phyloP scores from a whole-genome alignment of 2,888 invertebrate genomes.

The Cheilosia scutellata region DNA sequence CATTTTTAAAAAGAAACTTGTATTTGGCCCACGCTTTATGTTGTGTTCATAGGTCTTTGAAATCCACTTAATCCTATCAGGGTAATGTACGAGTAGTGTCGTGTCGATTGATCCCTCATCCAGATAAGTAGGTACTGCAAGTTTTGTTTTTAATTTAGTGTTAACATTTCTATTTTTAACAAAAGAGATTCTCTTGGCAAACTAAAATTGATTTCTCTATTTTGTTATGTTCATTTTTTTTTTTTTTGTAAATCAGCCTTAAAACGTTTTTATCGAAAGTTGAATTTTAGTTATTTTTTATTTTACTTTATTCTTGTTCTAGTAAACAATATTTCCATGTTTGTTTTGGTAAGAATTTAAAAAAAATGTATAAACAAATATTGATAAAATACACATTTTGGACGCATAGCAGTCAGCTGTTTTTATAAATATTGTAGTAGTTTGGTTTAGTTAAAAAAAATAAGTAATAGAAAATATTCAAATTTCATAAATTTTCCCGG shows the following conservation, averaged over 20 bases:
- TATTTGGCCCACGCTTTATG: too few species aligned
- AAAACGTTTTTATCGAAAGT: conserved; percentile 68
- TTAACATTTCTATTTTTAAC: conserved; percentile 5
- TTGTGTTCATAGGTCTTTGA: too few species aligned
- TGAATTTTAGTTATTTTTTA: conserved; percentile 8
- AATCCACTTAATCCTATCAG: too few species aligned
- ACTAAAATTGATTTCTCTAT: conserved; percentile 46
- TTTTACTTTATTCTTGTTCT: conserved; percentile 21
- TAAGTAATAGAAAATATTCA: not conserved
- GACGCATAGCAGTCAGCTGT: conserved; percentile 45
- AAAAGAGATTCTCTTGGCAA: conserved; percentile 59
- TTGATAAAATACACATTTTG: conserved; percentile 18
- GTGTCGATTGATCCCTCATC: too few species aligned
- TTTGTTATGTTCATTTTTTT: conserved; percentile 31
- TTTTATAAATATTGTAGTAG: conserved; percentile 1
- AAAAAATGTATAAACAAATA: not conserved
- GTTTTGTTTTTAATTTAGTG: not conserved
- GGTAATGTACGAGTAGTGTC: too few species aligned
- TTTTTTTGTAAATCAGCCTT: conserved; percentile 73
- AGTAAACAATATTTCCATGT: conserved; percentile 23
- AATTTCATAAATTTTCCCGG: conserved; percentile 20
- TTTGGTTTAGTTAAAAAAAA: not conserved
- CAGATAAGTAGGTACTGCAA: too few species aligned
- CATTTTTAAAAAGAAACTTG: too few species aligned
- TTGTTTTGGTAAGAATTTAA: conserved; percentile 11